These are phyloP conservation scores for Ganaspis sp. DNA, from an alignment of 1,140 invertebrate species.

Conservation along the genomic window DNA sequence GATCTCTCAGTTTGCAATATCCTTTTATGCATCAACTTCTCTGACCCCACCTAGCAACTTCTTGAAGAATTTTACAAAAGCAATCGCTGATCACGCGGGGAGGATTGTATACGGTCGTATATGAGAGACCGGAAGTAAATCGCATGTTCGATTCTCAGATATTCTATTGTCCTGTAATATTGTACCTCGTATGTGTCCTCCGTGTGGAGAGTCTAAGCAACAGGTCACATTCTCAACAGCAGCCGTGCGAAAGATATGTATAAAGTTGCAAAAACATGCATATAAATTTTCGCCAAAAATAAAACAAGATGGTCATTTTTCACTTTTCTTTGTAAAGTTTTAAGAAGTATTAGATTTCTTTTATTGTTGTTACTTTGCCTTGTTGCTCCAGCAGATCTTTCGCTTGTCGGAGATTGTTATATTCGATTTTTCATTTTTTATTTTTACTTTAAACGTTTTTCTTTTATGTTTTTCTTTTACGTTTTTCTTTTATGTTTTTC, in stretches of 20 bases:
- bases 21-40: conserved; percentile 34
- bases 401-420: too few species aligned
- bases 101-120: conserved; percentile 39
- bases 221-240: not conserved
- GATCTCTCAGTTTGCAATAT: not conserved
- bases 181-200: not conserved
- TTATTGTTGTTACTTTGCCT: too few species aligned
- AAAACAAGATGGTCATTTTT: too few species aligned
- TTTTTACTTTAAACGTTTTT: too few species aligned
- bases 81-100: conserved; percentile 55
- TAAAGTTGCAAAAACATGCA: not conserved
- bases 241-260: conserved; percentile 17
- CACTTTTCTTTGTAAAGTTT: too few species aligned
- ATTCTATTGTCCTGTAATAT: conserved; percentile 40
- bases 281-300: not conserved
- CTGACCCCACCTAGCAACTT: conserved; percentile 52
- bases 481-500: too few species aligned
- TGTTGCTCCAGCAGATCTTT: too few species aligned
- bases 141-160: conserved; percentile 30
- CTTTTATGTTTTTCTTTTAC: too few species aligned
- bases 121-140: conserved; percentile 46
- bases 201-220: conserved; percentile 1
- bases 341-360: too few species aligned
- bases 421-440: too few species aligned
- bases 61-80: conserved; percentile 50